Evolutionary conservation across 1,140 invertebrate genomes (phyloP).

Genomic region (Caenorhabditis latens): DNA sequence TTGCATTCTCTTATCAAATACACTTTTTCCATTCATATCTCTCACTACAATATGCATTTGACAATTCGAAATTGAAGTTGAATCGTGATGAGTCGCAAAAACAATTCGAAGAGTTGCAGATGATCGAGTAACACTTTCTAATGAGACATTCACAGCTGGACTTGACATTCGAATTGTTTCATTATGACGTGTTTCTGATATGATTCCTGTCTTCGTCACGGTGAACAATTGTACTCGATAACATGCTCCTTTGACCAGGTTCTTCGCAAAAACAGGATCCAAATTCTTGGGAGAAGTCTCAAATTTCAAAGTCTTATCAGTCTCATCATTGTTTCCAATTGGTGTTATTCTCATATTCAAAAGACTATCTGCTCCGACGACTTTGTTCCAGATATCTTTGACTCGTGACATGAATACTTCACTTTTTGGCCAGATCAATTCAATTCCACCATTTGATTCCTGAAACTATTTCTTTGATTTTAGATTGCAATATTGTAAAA

Average conservation of each 20-base stretch:
- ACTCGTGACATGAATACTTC: slow-evolving; percentile 70
- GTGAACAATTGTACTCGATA: slow-evolving; percentile 76
- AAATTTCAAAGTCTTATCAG: slow-evolving; percentile 65
- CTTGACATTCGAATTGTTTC: slow-evolving; percentile 70
- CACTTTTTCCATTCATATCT: slow-evolving; percentile 63
- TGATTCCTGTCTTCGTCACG: slow-evolving; percentile 75
- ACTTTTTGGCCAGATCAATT: slow-evolving; percentile 68
- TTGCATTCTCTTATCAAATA: slow-evolving; percentile 61
- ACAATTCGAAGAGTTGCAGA: slow-evolving; percentile 63
- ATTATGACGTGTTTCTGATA: slow-evolving; percentile 73
- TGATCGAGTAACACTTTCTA: slow-evolving; percentile 69
- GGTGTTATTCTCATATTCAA: slow-evolving; percentile 73
- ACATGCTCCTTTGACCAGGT: slow-evolving; percentile 71
- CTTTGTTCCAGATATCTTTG: slow-evolving; percentile 73
- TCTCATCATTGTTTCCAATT: slow-evolving; percentile 49
- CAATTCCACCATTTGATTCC: slow-evolving; percentile 66
- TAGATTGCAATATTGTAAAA: not conserved
- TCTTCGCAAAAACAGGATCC: slow-evolving; percentile 67
- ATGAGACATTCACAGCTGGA: slow-evolving; percentile 69
- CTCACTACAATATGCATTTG: slow-evolving; percentile 59
- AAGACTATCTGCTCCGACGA: slow-evolving; percentile 71
- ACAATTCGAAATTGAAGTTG: slow-evolving; percentile 44
- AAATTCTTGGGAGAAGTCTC: slow-evolving; percentile 68
- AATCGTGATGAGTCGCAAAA: slow-evolving; percentile 51
- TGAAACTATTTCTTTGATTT: slow-evolving; percentile 9